These are phyloP conservation scores for Cossypha polioptera DNA, from an alignment of 2,797 vertebrate genomes.

Conservation along the genomic window DNA sequence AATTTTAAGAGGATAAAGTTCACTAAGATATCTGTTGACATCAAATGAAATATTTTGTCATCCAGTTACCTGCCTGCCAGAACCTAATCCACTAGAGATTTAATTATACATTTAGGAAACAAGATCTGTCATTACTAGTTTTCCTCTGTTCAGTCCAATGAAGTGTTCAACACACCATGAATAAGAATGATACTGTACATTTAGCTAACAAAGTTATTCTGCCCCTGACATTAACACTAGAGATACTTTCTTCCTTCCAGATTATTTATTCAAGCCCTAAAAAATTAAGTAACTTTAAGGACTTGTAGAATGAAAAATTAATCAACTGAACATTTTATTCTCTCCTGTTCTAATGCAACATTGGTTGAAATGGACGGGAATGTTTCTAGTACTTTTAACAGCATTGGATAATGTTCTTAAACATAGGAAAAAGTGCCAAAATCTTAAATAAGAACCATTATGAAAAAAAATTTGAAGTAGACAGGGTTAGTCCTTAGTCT, in stretches of 20 bases:
- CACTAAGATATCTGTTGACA: neutral
- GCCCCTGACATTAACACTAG: neutral
- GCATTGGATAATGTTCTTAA: neutral
- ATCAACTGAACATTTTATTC: neutral
- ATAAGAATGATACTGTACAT: neutral
- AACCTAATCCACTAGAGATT: neutral
- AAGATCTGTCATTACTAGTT: neutral
- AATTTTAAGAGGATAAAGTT: neutral
- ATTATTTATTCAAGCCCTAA: slow-evolving; percentile 1
- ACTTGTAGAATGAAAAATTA: neutral
- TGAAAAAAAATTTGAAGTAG: neutral
- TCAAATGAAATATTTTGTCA: neutral
- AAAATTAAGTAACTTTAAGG: neutral
- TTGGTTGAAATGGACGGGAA: neutral
- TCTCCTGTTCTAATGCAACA: neutral
- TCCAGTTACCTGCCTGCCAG: neutral
- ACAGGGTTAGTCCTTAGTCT: neutral
- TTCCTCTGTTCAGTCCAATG: neutral
- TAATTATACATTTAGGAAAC: neutral
- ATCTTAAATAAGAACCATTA: neutral
- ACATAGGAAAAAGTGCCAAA: neutral
- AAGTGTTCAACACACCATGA: neutral
- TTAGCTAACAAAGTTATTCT: neutral
- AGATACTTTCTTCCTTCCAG: neutral
- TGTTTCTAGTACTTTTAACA: neutral